Conservation (phyloP, 2,888 invertebrate species). For the Loripinus fragilis region DNA sequence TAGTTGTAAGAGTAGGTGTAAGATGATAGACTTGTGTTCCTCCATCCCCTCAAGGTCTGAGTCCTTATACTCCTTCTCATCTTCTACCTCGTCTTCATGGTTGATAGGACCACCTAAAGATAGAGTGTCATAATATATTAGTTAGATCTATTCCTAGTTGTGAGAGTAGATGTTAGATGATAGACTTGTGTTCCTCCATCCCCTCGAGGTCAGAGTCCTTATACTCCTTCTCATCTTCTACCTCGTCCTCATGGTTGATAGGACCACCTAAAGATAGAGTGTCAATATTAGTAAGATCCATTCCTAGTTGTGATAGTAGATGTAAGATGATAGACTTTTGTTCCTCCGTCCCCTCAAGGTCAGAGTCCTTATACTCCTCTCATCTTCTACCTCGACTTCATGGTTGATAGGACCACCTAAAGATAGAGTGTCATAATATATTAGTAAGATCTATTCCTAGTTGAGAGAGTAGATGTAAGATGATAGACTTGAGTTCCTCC, state of each 20-base stretch:
- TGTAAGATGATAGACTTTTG: too few relatives aligned
- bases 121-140: too few relatives aligned
- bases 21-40: slow-evolving; percentile 84
- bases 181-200: slow-evolving; percentile 83
- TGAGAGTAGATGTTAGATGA: slow-evolving; percentile 84
- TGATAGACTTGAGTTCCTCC: too few relatives aligned
- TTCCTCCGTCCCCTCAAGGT: too few relatives aligned
- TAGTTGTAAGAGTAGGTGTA: slow-evolving; percentile 84
- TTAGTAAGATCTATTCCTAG: too few relatives aligned
- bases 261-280: neutral
- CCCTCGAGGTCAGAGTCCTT: slow-evolving; percentile 80
- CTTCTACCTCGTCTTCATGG: slow-evolving; percentile 81
- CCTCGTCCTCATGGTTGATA: slow-evolving; percentile 80
- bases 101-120: slow-evolving; percentile 54
- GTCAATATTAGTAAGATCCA: too few relatives aligned
- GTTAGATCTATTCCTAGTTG: slow-evolving; percentile 85
- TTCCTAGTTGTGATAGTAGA: too few relatives aligned
- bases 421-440: too few relatives aligned
- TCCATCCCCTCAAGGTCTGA: slow-evolving; percentile 82
- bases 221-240: slow-evolving; percentile 79
- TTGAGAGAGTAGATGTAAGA: too few relatives aligned
- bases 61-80: slow-evolving; percentile 77
- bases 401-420: too few relatives aligned
- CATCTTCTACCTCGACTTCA: too few relatives aligned
- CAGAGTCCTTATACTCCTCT: too few relatives aligned